These are phyloP conservation scores for Ardeotis arabs DNA, from an alignment of 2,113 vertebrate species.

Conservation along the genomic window DNA sequence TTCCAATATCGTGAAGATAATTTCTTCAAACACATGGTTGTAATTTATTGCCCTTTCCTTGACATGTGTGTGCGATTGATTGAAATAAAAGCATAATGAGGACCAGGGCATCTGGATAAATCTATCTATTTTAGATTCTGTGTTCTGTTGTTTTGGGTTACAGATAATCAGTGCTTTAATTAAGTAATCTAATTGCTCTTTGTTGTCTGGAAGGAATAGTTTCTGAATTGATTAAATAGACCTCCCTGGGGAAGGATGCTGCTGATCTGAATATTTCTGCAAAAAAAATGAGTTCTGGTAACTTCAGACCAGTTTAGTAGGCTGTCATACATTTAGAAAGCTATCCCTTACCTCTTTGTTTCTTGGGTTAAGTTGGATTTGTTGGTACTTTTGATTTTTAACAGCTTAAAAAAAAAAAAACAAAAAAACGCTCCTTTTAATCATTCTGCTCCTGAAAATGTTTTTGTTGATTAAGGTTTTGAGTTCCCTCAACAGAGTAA, in stretches of 20 bases:
- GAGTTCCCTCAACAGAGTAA: not conserved
- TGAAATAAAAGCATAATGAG: slow-evolving; percentile 75
- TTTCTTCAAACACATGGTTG: slow-evolving; percentile 72
- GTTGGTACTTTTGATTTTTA: not conserved
- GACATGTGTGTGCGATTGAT: slow-evolving; percentile 70
- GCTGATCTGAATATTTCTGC: not conserved
- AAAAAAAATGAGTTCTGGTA: slow-evolving; percentile 16
- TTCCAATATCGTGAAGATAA: slow-evolving; percentile 53
- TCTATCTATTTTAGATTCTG: slow-evolving; percentile 19
- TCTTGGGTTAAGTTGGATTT: not conserved
- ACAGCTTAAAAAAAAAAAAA: not conserved
- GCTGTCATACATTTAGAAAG: not conserved
- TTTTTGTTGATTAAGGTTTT: not conserved
- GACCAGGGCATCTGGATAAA: slow-evolving; percentile 53
- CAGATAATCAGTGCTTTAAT: slow-evolving; percentile 73
- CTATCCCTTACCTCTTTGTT: not conserved
- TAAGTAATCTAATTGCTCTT: slow-evolving; percentile 64
- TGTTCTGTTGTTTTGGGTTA: slow-evolving; percentile 47
- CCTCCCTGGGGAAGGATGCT: slow-evolving; percentile 31
- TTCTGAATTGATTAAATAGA: slow-evolving; percentile 48
- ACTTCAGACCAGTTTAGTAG: not conserved
- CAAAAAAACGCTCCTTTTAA: not conserved
- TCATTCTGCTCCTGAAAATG: not conserved
- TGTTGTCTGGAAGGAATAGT: slow-evolving; percentile 66
- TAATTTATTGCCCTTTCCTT: slow-evolving; percentile 75